Evolutionary conservation across 2,888 invertebrate species (phyloP), one percentile per base, ranked within the genome.

Genomic region (Luperina testacea): DNA sequence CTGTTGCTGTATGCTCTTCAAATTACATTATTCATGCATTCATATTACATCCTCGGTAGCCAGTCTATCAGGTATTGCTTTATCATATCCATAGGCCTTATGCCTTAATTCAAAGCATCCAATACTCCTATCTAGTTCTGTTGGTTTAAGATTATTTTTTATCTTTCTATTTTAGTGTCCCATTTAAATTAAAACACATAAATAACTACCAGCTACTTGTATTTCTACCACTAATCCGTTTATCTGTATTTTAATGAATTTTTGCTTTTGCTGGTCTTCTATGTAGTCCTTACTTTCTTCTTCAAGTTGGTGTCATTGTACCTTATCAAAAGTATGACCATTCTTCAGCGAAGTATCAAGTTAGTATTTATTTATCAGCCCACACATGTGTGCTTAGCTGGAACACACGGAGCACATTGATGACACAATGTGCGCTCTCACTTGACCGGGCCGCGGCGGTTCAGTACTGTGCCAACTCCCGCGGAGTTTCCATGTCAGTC

Each of bases 381-480:
- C 78, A 85, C 86, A 87, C 86, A 83, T 75, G 80, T 86, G 87
- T 77, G 85, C 86, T 75, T 89, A 89, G 91, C 83, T 94, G 92
- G 92, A 94, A 94, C 91, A 93, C 93, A 85, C 84, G 77, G 75
- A 83, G 76, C 79, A 86, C 86, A 87, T 85, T 88, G 92, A 94
- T 93, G 94, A 94, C 93, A 95, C 95, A 93, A 93, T 91, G 90
- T 88, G 89, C 91, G 91, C 94, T 94, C 94, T 94, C 91, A 92
- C 93, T 94, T 94, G 93, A 95, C 95, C 94, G 94, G 92, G 91
- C 92, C 88, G 80, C 80, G 84, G 88, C 48, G 13, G 85, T 89
- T 90, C 93, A 96, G 96, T 96, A 94, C 91, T 89, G 91, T 92
- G 93, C 94, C 91, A 92, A 92, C 96, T 91, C 92, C 93, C 92